A percentile compares a stretch with the other conserved stretches of the same genome.
These are phyloP conservation scores for Bambusicola thoracicus DNA, from an alignment of 2,113 vertebrate genomes.

Conservation along the genomic window DNA sequence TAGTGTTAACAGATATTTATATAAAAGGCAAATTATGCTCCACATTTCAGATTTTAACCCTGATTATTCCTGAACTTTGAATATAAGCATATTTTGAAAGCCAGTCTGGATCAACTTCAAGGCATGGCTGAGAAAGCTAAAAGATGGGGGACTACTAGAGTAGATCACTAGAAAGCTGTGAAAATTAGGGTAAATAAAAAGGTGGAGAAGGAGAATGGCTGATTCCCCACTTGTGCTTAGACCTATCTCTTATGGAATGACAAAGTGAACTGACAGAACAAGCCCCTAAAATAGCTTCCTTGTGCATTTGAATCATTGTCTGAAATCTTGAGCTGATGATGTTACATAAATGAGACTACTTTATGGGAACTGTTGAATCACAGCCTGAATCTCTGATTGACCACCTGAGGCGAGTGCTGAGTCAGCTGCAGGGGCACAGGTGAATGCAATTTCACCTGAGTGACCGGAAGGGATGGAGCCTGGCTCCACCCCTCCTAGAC, in stretches of 20 bases:
- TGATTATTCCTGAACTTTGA: not conserved
- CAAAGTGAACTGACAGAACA: not conserved
- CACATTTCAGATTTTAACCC: not conserved
- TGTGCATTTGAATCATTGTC: not conserved
- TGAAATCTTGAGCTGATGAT: not conserved
- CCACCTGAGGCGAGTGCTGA: too few species aligned
- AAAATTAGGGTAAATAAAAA: not conserved
- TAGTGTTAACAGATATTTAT: constrained; percentile 15
- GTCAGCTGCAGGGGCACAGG: too few species aligned
- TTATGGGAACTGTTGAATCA: too few species aligned
- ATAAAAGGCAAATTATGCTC: not conserved
- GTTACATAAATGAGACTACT: not conserved
- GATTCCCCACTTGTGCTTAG: not conserved
- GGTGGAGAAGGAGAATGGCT: not conserved
- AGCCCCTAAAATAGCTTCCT: not conserved
- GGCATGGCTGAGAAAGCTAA: not conserved
- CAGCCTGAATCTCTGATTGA: too few species aligned
- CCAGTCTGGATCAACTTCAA: not conserved
- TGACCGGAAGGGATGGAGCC: too few species aligned
- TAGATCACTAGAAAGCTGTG: not conserved
- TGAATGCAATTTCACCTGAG: too few species aligned
- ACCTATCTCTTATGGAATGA: not conserved
- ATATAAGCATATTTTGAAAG: not conserved
- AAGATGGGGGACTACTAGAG: not conserved
- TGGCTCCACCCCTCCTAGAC: too few species aligned